Conservation (phyloP, 92 coral and sea anemone genomes). For the Chrysogorgia sp. region DNA sequence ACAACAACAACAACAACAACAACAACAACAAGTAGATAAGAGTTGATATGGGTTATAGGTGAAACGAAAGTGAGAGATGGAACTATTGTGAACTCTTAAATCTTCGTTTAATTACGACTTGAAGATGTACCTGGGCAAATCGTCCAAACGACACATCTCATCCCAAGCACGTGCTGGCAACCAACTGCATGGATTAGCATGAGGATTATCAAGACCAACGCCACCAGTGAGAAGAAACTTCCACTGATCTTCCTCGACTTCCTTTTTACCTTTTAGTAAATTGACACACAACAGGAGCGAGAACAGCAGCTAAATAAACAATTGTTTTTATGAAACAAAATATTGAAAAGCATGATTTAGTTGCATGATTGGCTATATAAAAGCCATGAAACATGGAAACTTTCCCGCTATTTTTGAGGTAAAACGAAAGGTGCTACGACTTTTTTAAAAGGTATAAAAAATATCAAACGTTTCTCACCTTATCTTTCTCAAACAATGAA, state of each 20-base stretch:
- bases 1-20: too few species aligned
- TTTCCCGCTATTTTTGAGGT: too few species aligned
- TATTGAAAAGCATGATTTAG: not conserved
- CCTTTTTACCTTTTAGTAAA: conserved; percentile 86
- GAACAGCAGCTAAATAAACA: conserved; percentile 73
- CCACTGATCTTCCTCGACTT: conserved; percentile 94
- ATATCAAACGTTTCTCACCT: conserved; percentile 54
- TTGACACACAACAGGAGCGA: conserved; percentile 91
- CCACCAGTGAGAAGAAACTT: conserved; percentile 93
- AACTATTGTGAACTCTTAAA: too few species aligned
- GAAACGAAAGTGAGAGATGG: too few species aligned
- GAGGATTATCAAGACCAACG: conserved; percentile 97
- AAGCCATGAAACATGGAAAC: too few species aligned
- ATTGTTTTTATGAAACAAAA: not conserved
- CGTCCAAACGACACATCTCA: conserved; percentile 93
- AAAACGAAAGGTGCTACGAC: too few species aligned
- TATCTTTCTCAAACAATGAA: conserved; percentile 96
- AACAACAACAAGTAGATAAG: too few species aligned
- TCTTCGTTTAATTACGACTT: not conserved
- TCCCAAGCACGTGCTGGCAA: conserved; percentile 94
- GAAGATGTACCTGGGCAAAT: conserved; percentile 71
- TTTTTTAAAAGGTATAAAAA: too few species aligned
- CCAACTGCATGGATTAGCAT: conserved; percentile 90
- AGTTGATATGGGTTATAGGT: too few species aligned
- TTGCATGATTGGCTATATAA: too few species aligned